Percentiles rank a stretch among this genome's conserved stretches.
These are phyloP conservation scores for Ormyrus pomaceus DNA, from an alignment of 2,888 invertebrate genomes.

Conservation along the genomic window DNA sequence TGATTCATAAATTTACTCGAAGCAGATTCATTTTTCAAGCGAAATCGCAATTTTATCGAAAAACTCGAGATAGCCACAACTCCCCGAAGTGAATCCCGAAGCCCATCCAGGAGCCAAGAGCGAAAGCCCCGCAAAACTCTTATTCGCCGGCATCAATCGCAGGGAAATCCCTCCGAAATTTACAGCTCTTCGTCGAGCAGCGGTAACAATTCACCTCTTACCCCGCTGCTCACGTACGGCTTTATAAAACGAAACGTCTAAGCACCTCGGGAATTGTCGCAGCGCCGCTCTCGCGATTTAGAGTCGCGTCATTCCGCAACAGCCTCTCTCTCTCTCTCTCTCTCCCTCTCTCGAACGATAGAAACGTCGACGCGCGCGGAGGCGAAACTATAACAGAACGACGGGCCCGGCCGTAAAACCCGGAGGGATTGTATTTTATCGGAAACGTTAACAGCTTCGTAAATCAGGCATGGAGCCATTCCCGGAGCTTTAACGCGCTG, in stretches of 20 bases:
- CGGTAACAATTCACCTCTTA: no score
- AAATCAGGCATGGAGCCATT: constrained; percentile 69
- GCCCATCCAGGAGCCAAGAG: no score
- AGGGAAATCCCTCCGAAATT: no score
- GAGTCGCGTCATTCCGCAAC: constrained; percentile 19
- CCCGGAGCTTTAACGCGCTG: constrained; percentile 60
- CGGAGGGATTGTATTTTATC: constrained; percentile 70
- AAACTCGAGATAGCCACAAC: no score
- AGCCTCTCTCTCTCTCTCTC: background rate
- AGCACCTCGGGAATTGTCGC: constrained; percentile 52
- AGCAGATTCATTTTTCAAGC: no score
- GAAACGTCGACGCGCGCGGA: constrained; percentile 13
- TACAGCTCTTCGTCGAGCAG: no score
- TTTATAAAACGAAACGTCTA: constrained; percentile 47
- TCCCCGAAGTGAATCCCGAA: no score
- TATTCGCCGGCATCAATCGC: no score
- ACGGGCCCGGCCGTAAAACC: constrained; percentile 65
- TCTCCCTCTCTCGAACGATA: constrained; percentile 15
- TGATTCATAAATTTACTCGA: no score
- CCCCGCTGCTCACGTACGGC: background rate
- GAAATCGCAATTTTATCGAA: no score
- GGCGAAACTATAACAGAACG: no score
- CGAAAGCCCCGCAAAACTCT: no score
- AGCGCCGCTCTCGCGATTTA: constrained; percentile 40
- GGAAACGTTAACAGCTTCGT: constrained; percentile 71